Evolutionary conservation across 2,888 invertebrate species (phyloP), one percentile per base, ranked within the genome.

Genomic region (Leptopilina drosophilae): DNA sequence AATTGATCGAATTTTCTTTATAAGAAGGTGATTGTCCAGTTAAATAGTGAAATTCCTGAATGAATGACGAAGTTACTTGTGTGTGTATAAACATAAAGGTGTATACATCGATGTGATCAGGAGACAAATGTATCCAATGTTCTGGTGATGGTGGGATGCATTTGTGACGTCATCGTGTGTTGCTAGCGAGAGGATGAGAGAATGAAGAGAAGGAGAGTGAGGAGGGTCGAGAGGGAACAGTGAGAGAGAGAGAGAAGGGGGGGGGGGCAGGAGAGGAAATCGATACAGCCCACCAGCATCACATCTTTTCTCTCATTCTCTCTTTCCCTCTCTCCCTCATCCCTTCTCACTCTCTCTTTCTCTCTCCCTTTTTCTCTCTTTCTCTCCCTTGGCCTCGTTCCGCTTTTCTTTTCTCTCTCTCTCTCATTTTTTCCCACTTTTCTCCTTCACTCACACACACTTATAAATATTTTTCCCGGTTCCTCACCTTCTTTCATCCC

Each of bases 241-340:
- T 81, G 80, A 66, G 82, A 81, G 82, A 80, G 65, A 79, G 78
- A 73, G 76, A 82, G 80, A 79, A 80, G 14, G 46, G 20, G 62
- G 62, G 76, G 80, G 62, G 62, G 76, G 78, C 82, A 81, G 12
- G 80, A 88, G 87, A 86, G 85, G 84, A 88, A 87, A 89, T 89
- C 89, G 89, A 88, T 89, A 89, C 87, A 89, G 88, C 88, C 86
- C 87, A 67, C 49, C 67, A 86, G 87, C 87, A 86, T 86, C 87
- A 84, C 81, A 81, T 85, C 86, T 84, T 83, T 62, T 82, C 84
- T 81, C 83, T 80, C 80, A 78, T 40, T 56, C 59, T 65, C 73
- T 75, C 69, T 65, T 42, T 42, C 42, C 3, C 46, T 62, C 62
- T 62, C 15, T 8, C 49, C 11, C 49, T 11, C 33, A 69, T n/a